Percentiles rank a stretch among this genome's conserved stretches.
phyloP scores from a whole-genome alignment of 2,113 vertebrate genomes.

The Epinephelus lanceolatus region DNA sequence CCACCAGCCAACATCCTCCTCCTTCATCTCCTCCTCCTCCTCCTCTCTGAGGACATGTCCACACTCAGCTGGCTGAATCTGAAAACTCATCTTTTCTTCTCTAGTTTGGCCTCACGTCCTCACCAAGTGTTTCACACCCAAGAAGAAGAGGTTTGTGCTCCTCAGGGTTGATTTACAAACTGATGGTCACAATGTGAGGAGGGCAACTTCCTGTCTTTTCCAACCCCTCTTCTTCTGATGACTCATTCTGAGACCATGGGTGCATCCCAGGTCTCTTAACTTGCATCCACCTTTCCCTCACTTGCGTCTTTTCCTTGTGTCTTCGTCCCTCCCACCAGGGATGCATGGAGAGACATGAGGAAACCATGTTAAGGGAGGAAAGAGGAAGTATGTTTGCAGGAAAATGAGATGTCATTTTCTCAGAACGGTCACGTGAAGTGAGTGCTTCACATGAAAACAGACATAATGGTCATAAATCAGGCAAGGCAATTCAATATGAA shows the following conservation, averaged over 20 bases:
- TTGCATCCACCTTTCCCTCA: too few species aligned
- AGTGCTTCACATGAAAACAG: too few species aligned
- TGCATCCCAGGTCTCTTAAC: too few species aligned
- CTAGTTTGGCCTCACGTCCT: not conserved
- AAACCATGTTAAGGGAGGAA: too few species aligned
- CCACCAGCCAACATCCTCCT: conserved; percentile 60
- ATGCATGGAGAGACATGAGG: too few species aligned
- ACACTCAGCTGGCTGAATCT: conserved; percentile 31
- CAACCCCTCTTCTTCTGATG: not conserved
- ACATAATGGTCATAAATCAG: too few species aligned
- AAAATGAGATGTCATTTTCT: too few species aligned
- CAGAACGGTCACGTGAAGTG: too few species aligned
- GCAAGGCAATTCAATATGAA: too few species aligned
- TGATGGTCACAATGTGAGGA: not conserved
- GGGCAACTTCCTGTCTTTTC: not conserved
- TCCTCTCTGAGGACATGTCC: conserved; percentile 22
- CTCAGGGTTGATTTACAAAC: not conserved
- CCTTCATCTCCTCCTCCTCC: conserved; percentile 24
- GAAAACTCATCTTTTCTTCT: conserved; percentile 10
- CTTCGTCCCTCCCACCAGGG: too few species aligned
- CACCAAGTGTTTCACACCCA: not conserved
- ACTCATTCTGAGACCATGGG: not conserved
- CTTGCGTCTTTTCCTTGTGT: too few species aligned
- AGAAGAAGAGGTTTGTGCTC: not conserved
- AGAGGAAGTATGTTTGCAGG: too few species aligned